These are phyloP conservation scores for Threskiornis aethiopicus DNA, from an alignment of 2,797 vertebrate genomes.

Conservation along the genomic window DNA sequence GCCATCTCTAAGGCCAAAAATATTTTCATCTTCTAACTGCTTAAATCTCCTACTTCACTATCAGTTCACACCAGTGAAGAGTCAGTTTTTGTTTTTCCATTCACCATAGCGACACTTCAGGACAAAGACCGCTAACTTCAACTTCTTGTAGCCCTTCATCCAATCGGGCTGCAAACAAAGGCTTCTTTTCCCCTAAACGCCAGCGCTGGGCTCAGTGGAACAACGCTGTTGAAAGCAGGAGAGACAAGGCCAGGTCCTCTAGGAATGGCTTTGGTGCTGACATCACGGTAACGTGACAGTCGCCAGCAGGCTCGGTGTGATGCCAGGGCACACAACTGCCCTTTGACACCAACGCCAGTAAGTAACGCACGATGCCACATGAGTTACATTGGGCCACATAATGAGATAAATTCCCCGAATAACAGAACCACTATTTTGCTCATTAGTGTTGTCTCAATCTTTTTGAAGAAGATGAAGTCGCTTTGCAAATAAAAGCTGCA, in stretches of 20 bases:
- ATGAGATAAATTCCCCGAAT: too few relatives aligned
- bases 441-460: neutral
- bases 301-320: too few relatives aligned
- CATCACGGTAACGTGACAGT: too few relatives aligned
- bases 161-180: neutral
- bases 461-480: neutral
- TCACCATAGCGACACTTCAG: neutral
- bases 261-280: neutral
- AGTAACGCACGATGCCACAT: accelerated
- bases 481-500: neutral
- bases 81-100: neutral
- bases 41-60: neutral
- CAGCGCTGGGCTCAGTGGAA: neutral
- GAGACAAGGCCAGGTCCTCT: neutral
- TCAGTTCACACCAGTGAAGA: neutral
- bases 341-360: too few relatives aligned
- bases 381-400: neutral
- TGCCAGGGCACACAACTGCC: neutral
- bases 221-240: neutral
- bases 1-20: neutral
- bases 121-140: neutral
- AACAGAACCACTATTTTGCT: neutral
- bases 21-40: neutral
- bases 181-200: neutral
- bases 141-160: neutral